Base-by-base conservation (phyloP, 2,113 vertebrate species). In the Calyptommatus sinebrachiatus region DNA sequence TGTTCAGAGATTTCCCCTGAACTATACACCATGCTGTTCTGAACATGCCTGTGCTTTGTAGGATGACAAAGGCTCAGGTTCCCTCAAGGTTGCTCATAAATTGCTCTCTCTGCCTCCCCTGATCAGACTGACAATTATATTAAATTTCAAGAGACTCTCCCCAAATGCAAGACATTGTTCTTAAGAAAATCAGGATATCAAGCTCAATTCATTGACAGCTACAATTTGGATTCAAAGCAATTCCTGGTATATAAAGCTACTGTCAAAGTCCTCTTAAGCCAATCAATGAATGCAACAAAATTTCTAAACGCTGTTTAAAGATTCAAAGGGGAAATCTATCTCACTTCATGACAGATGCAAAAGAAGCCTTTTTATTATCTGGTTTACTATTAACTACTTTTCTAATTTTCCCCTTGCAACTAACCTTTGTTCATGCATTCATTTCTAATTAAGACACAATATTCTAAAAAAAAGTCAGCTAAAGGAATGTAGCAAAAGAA, bases 241-340 rank as follows among this genome's bases (percentile, higher is more conserved):
- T 83, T 85, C 77, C 70, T 5, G 48, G 46, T 77, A 1, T 84
- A 87, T 22, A 85, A 84, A 87, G 57, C 1, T 86, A 86, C 86
- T 72, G 0, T 28, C 84, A 28, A 46, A 82, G 26, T 60, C 6
- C 1, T 84, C 18, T 45, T 8, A 48, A 46, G 68, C 20, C 45
- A 61, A 73, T 72, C 66, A 83, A 81, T 81, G 79, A 83, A 85
- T 63, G 82, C 10, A 22, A 7, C 1, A 77, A 0, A 4, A 76
- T 71, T 81, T 31, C 62, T 85, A 28, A 88, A 83, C 1, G 45
- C 18, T 73, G 2, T 60, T 88, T 31, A 84, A 73, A 21, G 8
- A 6, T 80, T 82, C n/a, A 82, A 82, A 86, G 83, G 0, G 68
- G 83, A 45, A 53, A 3, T 5, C 0, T 68, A 24, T 12, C 16